Conservation (phyloP, 2,888 invertebrate species). For the Dermolepida albohirtum region DNA sequence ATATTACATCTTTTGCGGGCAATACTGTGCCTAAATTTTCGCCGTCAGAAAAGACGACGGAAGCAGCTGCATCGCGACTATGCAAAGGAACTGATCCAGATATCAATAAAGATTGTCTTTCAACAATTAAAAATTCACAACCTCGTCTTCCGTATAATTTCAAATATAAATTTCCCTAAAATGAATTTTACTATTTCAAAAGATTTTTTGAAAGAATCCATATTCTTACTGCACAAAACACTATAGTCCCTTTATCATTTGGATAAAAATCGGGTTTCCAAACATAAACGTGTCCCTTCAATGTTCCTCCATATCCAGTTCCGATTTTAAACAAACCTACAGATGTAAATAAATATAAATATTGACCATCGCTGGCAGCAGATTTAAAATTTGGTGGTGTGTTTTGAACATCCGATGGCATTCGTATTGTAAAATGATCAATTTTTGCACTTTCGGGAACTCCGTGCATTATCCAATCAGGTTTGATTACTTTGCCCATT, state of each 20-base stretch:
- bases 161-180: slow-evolving; percentile 84
- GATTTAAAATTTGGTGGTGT: slow-evolving; percentile 68
- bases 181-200: slow-evolving; percentile 49
- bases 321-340: slow-evolving; percentile 93
- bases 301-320: slow-evolving; percentile 92
- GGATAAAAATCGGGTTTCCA: slow-evolving; percentile 86
- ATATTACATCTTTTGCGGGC: slow-evolving; percentile 80
- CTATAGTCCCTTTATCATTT: slow-evolving; percentile 86
- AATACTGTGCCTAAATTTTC: slow-evolving; percentile 83
- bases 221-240: slow-evolving; percentile 81
- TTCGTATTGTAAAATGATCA: slow-evolving; percentile 73
- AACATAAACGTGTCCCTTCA: slow-evolving; percentile 89
- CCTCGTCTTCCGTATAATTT: slow-evolving; percentile 70
- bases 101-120: slow-evolving; percentile 68
- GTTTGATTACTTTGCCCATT: slow-evolving; percentile 84
- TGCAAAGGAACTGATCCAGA: slow-evolving; percentile 64
- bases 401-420: slow-evolving; percentile 67
- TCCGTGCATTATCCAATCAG: slow-evolving; percentile 91
- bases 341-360: slow-evolving; percentile 86
- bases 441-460: slow-evolving; percentile 82
- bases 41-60: slow-evolving; percentile 81
- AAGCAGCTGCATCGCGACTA: slow-evolving; percentile 66
- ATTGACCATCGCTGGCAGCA: slow-evolving; percentile 91
- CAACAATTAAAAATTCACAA: slow-evolving; percentile 69
- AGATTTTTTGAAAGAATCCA: background rate